These are phyloP conservation scores for Dreissena polymorpha DNA, from an alignment of 1,140 invertebrate species.

Conservation along the genomic window DNA sequence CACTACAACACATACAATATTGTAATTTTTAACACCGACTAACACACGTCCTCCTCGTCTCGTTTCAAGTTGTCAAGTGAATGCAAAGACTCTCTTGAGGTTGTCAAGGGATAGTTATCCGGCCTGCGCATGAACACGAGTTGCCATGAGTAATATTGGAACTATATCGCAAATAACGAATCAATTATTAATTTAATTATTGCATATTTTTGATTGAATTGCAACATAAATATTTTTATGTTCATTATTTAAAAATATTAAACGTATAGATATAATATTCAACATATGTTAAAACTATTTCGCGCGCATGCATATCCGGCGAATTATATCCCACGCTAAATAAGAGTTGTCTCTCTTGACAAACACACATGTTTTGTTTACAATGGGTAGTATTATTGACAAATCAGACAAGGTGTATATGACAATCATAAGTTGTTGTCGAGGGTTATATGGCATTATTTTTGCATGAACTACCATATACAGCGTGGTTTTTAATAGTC, in stretches of 20 bases:
- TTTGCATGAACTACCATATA: too few relatives aligned
- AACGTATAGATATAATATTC: neutral
- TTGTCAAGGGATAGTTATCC: conserved; percentile 72
- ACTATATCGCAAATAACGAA: conserved; percentile 1
- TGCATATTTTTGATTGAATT: neutral
- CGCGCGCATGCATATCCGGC: conserved; percentile 35
- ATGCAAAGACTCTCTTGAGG: conserved; percentile 62
- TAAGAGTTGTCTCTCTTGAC: conserved; percentile 29
- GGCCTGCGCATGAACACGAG: conserved; percentile 68
- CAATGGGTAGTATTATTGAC: too few relatives aligned
- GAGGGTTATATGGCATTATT: too few relatives aligned
- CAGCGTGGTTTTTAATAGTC: too few relatives aligned
- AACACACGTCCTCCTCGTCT: conserved; percentile 65
- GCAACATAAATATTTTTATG: neutral
- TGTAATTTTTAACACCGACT: conserved; percentile 48
- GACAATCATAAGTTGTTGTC: too few relatives aligned
- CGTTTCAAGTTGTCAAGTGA: conserved; percentile 76
- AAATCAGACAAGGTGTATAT: too few relatives aligned
- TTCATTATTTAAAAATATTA: neutral
- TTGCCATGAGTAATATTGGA: conserved; percentile 65
- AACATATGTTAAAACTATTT: conserved; percentile 9
- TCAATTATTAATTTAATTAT: neutral
- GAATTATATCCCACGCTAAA: neutral
- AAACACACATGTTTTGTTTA: conserved; percentile 4
- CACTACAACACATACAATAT: conserved; percentile 52